Percentiles rank a stretch among this genome's conserved stretches.
phyloP scores from a whole-genome alignment of 1,140 invertebrate genomes.

The Leptonema lineaticorne region DNA sequence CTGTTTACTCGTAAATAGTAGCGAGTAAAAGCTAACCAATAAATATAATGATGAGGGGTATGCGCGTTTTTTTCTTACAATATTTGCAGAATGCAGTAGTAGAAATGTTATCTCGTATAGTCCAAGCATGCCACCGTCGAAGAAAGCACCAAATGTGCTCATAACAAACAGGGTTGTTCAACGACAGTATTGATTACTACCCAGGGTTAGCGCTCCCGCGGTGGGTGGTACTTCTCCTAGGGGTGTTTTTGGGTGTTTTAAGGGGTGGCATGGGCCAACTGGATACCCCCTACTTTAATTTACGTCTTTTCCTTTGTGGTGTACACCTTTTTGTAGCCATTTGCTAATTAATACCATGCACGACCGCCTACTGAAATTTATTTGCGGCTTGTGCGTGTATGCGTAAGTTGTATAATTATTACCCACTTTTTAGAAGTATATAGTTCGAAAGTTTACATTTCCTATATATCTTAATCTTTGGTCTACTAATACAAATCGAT shows the following conservation, averaged over 20 bases:
- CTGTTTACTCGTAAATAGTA: no score
- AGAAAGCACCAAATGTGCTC: constrained; percentile 14
- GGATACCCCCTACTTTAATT: constrained; percentile 17
- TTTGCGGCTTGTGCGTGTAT: neutral
- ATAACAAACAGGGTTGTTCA: constrained; percentile 19
- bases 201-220: neutral
- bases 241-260: neutral
- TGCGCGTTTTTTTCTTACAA: no score
- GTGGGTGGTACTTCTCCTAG: neutral
- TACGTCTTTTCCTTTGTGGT: constrained; percentile 18
- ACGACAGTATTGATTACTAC: constrained; percentile 15
- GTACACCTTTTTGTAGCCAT: constrained; percentile 17
- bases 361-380: constrained; percentile 3
- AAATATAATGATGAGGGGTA: no score
- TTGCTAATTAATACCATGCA: constrained; percentile 12
- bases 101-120: neutral
- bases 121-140: neutral
- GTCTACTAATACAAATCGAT: no score
- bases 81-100: no score
- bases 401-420: neutral
- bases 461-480: no score
- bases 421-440: no score
- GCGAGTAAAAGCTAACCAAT: no score
- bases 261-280: constrained; percentile 14
- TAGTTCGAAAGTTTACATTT: no score